Evolutionary conservation across 92 coral and sea anemone species (phyloP).

Genomic region (Zoanthus sansibaricus): DNA sequence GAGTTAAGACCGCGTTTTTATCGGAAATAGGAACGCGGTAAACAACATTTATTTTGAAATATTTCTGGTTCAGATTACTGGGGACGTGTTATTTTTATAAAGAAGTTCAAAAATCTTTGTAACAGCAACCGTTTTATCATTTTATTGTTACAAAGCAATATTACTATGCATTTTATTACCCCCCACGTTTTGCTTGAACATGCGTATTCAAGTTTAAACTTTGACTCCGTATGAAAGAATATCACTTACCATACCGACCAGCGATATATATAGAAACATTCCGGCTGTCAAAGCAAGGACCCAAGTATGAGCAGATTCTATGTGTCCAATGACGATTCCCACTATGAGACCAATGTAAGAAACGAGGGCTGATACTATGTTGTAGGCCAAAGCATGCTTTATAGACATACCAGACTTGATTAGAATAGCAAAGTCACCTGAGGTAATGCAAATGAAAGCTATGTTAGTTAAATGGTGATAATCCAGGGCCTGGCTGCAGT

Average conservation of each 20-base stretch:
- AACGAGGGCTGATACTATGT: conserved; percentile 87
- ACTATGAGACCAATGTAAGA: conserved; percentile 86
- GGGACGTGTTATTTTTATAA: too few species aligned
- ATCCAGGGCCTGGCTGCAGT: background rate
- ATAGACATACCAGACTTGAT: conserved; percentile 92
- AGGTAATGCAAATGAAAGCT: background rate
- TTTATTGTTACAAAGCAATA: too few species aligned
- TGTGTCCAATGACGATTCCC: conserved; percentile 87
- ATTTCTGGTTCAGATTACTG: too few species aligned
- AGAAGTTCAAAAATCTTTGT: too few species aligned
- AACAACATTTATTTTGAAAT: too few species aligned
- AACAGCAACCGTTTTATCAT: too few species aligned
- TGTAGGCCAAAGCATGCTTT: conserved; percentile 89
- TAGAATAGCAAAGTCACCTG: conserved; percentile 97
- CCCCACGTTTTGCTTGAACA: too few species aligned
- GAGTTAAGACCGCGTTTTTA: too few species aligned
- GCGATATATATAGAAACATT: conserved; percentile 89
- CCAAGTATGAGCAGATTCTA: conserved; percentile 89
- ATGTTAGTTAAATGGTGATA: background rate
- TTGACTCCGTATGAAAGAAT: background rate
- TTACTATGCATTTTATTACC: too few species aligned
- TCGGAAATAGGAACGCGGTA: too few species aligned
- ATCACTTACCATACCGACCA: conserved; percentile 91
- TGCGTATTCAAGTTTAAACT: too few species aligned
- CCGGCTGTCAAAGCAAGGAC: conserved; percentile 94